A percentile compares a stretch with the other conserved stretches of the same genome.
These are phyloP conservation scores for Pantherophis guttatus DNA, from an alignment of 2,113 vertebrate species.

Conservation along the genomic window DNA sequence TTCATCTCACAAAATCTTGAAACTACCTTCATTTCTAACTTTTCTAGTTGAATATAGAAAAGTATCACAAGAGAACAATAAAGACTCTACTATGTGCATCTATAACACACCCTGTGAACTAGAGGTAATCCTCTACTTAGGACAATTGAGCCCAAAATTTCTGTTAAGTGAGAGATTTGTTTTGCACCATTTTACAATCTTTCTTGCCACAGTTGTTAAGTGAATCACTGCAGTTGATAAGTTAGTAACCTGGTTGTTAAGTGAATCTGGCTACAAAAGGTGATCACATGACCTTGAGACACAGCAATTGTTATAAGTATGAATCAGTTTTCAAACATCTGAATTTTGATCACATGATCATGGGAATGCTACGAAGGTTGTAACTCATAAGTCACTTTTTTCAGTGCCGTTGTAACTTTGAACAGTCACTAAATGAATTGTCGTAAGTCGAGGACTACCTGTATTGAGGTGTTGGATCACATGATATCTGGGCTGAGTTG, in stretches of 20 bases:
- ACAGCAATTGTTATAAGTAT: neutral
- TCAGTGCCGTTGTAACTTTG: neutral
- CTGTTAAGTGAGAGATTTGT: neutral
- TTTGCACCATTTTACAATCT: neutral
- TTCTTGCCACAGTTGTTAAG: neutral
- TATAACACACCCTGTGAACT: neutral
- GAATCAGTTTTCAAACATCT: neutral
- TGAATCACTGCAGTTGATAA: neutral
- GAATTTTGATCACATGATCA: neutral
- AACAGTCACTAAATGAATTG: neutral
- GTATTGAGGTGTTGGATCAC: neutral
- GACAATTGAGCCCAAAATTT: neutral
- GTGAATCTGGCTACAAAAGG: neutral
- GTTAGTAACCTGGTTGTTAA: neutral
- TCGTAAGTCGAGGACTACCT: neutral
- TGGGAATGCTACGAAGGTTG: neutral
- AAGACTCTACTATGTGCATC: neutral
- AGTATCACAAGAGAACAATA: neutral
- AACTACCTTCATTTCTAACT: neutral
- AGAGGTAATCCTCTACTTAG: neutral
- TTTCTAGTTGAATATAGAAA: neutral
- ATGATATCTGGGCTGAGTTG: neutral
- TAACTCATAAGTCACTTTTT: neutral
- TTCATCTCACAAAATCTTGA: neutral
- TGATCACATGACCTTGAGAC: neutral